A percentile compares a stretch with the other conserved stretches of the same genome.
Conservation (phyloP, 2,888 invertebrate species). For the Protonemura montana region DNA sequence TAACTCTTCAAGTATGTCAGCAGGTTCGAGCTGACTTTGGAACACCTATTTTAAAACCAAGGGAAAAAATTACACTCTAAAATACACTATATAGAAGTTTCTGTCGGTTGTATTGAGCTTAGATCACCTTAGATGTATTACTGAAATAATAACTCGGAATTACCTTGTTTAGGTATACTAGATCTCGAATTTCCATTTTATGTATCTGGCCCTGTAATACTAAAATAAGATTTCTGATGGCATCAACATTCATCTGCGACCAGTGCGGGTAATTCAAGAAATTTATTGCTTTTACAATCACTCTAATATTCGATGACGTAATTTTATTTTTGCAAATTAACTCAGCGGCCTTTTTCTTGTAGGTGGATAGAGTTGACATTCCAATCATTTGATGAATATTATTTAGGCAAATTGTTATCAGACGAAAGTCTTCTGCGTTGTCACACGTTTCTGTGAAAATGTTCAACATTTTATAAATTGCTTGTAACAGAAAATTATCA, state of each 20-base stretch:
- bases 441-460: constrained; percentile 56
- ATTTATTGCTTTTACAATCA: constrained; percentile 56
- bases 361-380: constrained; percentile 56
- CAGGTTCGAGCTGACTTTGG: constrained; percentile 64
- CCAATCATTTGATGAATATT: constrained; percentile 59
- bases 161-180: constrained; percentile 57
- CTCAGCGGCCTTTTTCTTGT: constrained; percentile 56
- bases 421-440: constrained; percentile 58
- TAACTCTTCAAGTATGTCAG: constrained; percentile 58
- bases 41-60: constrained; percentile 57
- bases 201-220: constrained; percentile 57
- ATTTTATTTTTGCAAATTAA: constrained; percentile 56
- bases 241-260: constrained; percentile 57
- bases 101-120: no score
- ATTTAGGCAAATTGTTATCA: constrained; percentile 61
- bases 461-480: no score
- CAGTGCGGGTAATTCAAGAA: constrained; percentile 62
- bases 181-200: constrained; percentile 57
- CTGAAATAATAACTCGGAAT: neutral
- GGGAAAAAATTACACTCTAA: constrained; percentile 33
- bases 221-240: constrained; percentile 57
- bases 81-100: neutral
- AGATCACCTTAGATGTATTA: neutral
- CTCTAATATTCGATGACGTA: constrained; percentile 50
- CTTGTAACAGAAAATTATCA: no score